Base-by-base conservation (phyloP, 2,113 vertebrate genomes). In the Gymnogyps californianus region DNA sequence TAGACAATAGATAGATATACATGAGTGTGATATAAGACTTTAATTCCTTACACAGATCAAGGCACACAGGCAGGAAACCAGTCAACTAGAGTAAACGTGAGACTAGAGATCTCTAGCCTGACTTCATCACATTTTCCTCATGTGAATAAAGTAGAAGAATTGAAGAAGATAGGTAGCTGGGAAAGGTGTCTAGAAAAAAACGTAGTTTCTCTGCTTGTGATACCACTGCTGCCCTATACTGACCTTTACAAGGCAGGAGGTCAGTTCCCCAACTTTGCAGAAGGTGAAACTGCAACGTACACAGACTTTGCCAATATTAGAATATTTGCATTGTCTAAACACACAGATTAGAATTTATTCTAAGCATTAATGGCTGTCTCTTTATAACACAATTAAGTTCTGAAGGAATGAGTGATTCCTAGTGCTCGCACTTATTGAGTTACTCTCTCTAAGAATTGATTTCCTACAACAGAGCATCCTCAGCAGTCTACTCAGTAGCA, bases 191-290 rank as follows among this genome's bases (percentile, higher is more conserved):
- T 57, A 46, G n/a, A 32, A 36, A n/a, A 88, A 42, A 13, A 42
- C 11, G 8, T n/a, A 51, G 11, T 24, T 74, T 52, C 62, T 86
- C 29, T 77, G 34, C 22, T 55, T 70, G 26, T 84, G 34, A 26
- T 74, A 26, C 15, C 11, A 26, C 11, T 57, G 34, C 25, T 57
- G 18, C 11, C 0, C 0, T 17, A n/a, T 19, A 26, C 13, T 32
- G 31, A 75, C 34, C 9, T 84, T 87, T 42, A 69, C 6, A 47
- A 75, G 34, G 44, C 46, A 87, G 52, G 65, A 58, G 19, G 22
- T n/a, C 34, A 78, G 19, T 46, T 76, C 19, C 74, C 51, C 47
- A 80, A 59, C 22, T 42, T 74, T n/a, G 21, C 1, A 7, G 46
- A 84, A 70, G 17, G 29, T 47, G n/a, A 87, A 76, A 69, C 54